phyloP scores from a whole-genome alignment of 2,888 invertebrate genomes.

The Parnassius glacialis region DNA sequence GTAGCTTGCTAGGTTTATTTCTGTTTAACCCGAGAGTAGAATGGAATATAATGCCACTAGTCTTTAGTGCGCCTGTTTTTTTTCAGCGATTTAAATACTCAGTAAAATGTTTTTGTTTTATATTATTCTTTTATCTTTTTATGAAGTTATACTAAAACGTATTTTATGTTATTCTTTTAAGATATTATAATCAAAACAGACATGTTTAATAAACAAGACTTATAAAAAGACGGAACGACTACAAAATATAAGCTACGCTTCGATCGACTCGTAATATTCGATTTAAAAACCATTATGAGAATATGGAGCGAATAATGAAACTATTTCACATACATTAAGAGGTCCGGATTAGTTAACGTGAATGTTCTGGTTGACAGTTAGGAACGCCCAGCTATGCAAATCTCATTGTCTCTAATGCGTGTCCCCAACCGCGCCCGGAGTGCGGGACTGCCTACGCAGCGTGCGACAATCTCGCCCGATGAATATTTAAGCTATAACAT shows the following conservation, averaged over 20 bases:
- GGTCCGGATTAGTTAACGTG: constrained; percentile 70
- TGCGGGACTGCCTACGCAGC: constrained; percentile 62
- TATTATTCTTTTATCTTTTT: constrained; percentile 17
- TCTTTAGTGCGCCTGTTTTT: background rate
- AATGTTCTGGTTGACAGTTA: constrained; percentile 75
- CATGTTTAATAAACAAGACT: constrained; percentile 14
- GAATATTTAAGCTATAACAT: constrained; percentile 70
- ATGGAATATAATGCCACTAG: too few relatives aligned
- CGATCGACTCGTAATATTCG: background rate
- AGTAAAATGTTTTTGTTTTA: background rate
- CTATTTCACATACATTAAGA: constrained; percentile 62
- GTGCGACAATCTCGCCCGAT: constrained; percentile 61
- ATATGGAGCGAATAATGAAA: constrained; percentile 53
- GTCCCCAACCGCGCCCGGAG: constrained; percentile 59
- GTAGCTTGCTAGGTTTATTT: too few relatives aligned
- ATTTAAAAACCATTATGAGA: constrained; percentile 46
- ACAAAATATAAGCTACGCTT: too few relatives aligned
- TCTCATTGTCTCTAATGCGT: constrained; percentile 76
- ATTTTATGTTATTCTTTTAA: constrained; percentile 23
- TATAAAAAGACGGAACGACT: too few relatives aligned
- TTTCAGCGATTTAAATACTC: too few relatives aligned
- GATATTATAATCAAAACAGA: constrained; percentile 18
- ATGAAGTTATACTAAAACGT: constrained; percentile 13
- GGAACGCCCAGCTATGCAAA: constrained; percentile 75
- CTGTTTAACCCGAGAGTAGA: too few relatives aligned